A percentile compares a stretch with the other conserved stretches of the same genome.
These are phyloP conservation scores for Vicugna pacos DNA, from an alignment of 2,113 vertebrate species.

Conservation along the genomic window DNA sequence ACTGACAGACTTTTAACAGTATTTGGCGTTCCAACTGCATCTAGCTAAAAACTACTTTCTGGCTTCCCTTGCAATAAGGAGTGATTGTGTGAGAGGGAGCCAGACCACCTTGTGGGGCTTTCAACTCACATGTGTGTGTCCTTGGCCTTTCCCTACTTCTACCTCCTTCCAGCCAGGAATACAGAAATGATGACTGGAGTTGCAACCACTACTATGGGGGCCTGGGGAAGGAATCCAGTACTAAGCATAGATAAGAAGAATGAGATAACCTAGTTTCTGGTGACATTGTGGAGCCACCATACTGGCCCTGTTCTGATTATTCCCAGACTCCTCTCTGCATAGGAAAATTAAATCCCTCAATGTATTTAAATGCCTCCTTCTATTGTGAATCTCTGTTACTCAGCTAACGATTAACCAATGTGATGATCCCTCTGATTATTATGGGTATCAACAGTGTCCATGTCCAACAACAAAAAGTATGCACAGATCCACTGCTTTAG, in stretches of 20 bases:
- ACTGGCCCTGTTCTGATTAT: neutral
- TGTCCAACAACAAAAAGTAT: neutral
- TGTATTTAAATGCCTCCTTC: neutral
- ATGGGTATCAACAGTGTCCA: neutral
- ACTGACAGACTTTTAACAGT: neutral
- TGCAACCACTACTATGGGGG: neutral
- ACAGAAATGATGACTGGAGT: neutral
- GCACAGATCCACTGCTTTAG: neutral
- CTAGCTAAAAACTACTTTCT: neutral
- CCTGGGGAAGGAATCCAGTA: neutral
- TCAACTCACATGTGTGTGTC: neutral
- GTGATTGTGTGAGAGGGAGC: neutral
- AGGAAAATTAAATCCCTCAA: neutral
- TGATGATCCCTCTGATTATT: neutral
- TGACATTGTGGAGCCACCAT: neutral
- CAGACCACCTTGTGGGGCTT: neutral
- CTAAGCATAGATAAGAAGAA: neutral
- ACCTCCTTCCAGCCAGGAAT: neutral
- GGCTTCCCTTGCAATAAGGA: neutral
- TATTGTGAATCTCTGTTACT: neutral
- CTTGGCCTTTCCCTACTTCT: neutral
- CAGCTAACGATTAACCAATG: neutral
- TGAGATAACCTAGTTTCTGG: neutral
- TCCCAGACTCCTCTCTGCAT: neutral
- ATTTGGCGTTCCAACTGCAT: neutral